A percentile compares a stretch with the other conserved stretches of the same genome.
Evolutionary conservation across 2,113 vertebrate genomes (phyloP).

Genomic region (Plotosus lineatus): DNA sequence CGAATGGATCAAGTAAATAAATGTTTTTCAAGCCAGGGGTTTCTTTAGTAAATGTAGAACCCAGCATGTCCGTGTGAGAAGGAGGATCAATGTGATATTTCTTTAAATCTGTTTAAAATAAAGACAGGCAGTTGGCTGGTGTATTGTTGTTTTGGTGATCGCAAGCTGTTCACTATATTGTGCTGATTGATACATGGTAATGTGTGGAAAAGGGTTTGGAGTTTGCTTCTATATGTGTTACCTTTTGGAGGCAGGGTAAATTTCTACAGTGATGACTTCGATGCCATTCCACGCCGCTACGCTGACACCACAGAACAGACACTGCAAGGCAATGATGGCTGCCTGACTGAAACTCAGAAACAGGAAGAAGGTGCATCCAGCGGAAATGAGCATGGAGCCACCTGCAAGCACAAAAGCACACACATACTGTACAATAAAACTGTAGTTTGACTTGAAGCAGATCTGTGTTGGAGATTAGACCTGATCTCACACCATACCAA

Average conservation of each 20-base stretch:
- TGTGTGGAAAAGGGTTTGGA: not conserved
- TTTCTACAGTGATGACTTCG: constrained; percentile 92
- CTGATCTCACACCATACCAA: too few relatives aligned
- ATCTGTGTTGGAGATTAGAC: too few relatives aligned
- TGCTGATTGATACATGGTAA: too few relatives aligned
- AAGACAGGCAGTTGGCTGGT: not conserved
- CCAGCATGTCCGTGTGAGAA: too few relatives aligned
- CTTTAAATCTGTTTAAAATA: not conserved
- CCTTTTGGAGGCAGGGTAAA: constrained; percentile 93
- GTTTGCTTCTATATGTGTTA: constrained; percentile 42
- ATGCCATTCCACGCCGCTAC: constrained; percentile 94
- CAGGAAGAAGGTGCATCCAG: constrained; percentile 90
- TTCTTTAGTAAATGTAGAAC: too few relatives aligned
- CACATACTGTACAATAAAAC: not conserved
- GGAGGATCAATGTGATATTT: not conserved
- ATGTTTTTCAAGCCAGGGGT: too few relatives aligned
- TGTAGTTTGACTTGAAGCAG: not conserved
- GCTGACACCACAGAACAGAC: constrained; percentile 91
- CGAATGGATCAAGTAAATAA: too few relatives aligned
- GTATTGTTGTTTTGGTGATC: not conserved
- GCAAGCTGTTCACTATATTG: too few relatives aligned
- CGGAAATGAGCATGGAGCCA: constrained; percentile 91
- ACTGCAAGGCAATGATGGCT: constrained; percentile 92
- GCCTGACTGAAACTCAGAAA: constrained; percentile 92
- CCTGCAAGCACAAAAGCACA: constrained; percentile 66